phyloP scores from a whole-genome alignment of 2,797 vertebrate species.

The Urocyon cinereoargenteus region DNA sequence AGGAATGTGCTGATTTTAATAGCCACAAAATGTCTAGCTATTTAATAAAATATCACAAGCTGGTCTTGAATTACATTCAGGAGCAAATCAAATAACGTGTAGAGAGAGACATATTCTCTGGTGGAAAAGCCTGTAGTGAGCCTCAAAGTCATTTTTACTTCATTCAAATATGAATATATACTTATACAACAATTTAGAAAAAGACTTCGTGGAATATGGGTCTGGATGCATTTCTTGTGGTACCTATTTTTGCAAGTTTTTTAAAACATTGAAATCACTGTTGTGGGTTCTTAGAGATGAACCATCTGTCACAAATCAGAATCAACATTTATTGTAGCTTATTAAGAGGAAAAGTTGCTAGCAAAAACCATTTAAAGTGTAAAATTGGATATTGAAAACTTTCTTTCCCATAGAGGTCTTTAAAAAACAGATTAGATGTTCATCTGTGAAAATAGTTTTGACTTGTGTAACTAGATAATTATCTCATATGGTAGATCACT shows the following conservation, averaged over 20 bases:
- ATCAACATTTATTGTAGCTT: slow-evolving; percentile 60
- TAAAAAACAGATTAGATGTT: slow-evolving; percentile 50
- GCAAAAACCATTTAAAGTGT: slow-evolving; percentile 38
- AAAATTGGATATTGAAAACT: slow-evolving; percentile 42
- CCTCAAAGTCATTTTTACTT: slow-evolving; percentile 68
- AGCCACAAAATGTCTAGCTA: slow-evolving; percentile 15
- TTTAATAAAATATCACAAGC: slow-evolving; percentile 62
- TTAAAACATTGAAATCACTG: slow-evolving; percentile 32
- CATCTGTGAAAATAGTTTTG: slow-evolving; percentile 44
- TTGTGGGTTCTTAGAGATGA: slow-evolving; percentile 60
- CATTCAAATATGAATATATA: slow-evolving; percentile 34
- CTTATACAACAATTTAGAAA: slow-evolving; percentile 24
- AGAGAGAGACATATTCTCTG: slow-evolving; percentile 53
- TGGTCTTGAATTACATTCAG: slow-evolving; percentile 46
- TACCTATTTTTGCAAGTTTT: slow-evolving; percentile 47
- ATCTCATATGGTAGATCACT: background rate
- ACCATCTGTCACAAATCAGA: slow-evolving; percentile 64
- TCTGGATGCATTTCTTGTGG: slow-evolving; percentile 41
- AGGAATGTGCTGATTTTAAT: slow-evolving; percentile 37
- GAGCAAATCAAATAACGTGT: background rate
- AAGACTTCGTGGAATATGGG: slow-evolving; percentile 11
- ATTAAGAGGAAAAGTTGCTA: slow-evolving; percentile 47
- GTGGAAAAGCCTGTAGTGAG: slow-evolving; percentile 58
- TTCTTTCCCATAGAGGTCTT: slow-evolving; percentile 22
- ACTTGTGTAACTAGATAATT: slow-evolving; percentile 53